Base-by-base conservation (phyloP, 1,140 invertebrate genomes). In the Cecropterus lyciades region DNA sequence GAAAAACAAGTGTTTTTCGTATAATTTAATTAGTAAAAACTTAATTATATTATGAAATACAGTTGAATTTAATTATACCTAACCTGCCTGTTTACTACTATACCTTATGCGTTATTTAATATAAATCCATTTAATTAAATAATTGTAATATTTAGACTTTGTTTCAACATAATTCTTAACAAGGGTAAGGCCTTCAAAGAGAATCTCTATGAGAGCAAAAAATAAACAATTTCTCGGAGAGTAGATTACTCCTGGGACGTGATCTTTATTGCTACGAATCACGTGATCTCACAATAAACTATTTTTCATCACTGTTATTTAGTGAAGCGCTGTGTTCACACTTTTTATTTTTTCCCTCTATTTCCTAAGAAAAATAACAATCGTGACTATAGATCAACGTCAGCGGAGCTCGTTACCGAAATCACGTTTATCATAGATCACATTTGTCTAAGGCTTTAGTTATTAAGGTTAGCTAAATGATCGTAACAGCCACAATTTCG, bases 361-460 rank as follows among this genome's bases (percentile, higher is more conserved):
- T 77, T 79, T 82, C 74, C 74, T 79, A 72, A 70, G 80, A 84
- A 87, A 85, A 86, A 85, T 81, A 82, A 81, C 73, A 82, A 81
- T 82, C 73, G 67, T 67, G 76, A 71, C 56, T 71, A 86, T 90
- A 77, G 70, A 87, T 91, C 85, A 88, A 79, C 70, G 81, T 80
- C 81, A 63, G 72, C 42, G 67, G 65, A 79, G 65, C 85, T 87
- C 79, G 85, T 91, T 91, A 89, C 86, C 80, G 55, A 91, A 89
- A 87, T 89, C 86, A 85, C 82, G 85, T 84, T 87, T 84, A 88
- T 91, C 86, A 87, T 88, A 89, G 79, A 91, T 91, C 88, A 87
- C 85, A 85, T 86, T 90, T 83, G 84, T 87, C 85, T 87, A 83
- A 91, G 85, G 84, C 80, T 84, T 84, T 85, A 81, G 66, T 64